Conservation (phyloP, 2,888 invertebrate genomes). For the Cistogaster globosa region DNA sequence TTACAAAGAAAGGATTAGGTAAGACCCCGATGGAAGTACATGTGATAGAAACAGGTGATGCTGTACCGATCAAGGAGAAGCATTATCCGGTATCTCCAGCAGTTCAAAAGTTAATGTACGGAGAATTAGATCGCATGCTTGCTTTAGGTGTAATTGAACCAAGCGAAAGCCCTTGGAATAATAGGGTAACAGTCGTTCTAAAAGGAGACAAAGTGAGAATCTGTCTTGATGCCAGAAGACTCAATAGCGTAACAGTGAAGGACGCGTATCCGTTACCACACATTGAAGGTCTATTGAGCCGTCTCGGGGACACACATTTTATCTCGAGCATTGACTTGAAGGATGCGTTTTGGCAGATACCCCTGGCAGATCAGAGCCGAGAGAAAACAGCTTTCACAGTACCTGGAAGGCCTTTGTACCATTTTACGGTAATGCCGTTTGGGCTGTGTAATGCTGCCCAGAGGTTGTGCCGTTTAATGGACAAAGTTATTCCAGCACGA, state of each 20-base stretch:
- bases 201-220: neutral
- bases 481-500: too few relatives aligned
- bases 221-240: neutral
- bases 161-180: neutral
- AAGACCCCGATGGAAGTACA: neutral
- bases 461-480: too few relatives aligned
- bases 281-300: neutral
- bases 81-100: neutral
- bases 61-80: neutral
- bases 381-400: too few relatives aligned
- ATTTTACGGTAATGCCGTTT: too few relatives aligned
- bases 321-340: neutral
- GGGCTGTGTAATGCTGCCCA: too few relatives aligned
- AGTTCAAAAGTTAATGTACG: constrained; percentile 1
- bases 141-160: neutral
- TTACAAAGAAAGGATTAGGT: neutral
- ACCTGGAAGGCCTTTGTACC: too few relatives aligned
- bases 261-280: neutral
- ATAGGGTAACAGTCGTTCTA: neutral
- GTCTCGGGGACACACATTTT: neutral
- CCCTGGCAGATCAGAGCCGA: too few relatives aligned
- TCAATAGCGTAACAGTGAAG: neutral
- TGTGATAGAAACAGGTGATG: neutral
- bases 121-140: neutral
- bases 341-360: too few relatives aligned